Percentiles rank a stretch among this genome's conserved stretches.
Evolutionary conservation across 2,888 invertebrate species (phyloP).

Genomic region (Onchidella celtica): DNA sequence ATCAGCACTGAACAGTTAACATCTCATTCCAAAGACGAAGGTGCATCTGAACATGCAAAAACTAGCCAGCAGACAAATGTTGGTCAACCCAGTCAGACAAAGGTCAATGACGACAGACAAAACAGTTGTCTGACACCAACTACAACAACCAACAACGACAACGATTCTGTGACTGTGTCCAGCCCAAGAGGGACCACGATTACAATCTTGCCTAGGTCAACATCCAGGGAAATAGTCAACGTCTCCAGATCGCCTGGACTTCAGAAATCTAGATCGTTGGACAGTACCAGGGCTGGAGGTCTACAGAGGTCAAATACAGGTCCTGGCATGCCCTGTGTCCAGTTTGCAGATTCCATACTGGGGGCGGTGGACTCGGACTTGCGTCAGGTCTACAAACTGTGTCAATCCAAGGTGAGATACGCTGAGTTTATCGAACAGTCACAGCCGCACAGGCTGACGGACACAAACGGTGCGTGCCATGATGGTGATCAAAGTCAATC

Average conservation of each 20-base stretch:
- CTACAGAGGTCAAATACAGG: neutral
- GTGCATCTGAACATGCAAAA: neutral
- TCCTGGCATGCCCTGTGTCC: constrained; percentile 23
- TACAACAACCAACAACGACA: neutral
- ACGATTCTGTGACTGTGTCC: neutral
- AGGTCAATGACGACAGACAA: no score
- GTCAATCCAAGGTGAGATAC: constrained; percentile 45
- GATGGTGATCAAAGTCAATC: neutral
- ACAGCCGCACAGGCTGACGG: neutral
- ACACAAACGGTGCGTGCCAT: no score
- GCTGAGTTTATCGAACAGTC: constrained; percentile 17
- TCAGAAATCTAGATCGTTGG: neutral
- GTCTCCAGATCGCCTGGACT: neutral
- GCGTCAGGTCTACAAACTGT: constrained; percentile 34
- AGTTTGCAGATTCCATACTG: constrained; percentile 50
- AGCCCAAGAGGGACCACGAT: neutral
- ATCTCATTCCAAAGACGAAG: neutral
- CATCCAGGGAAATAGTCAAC: neutral
- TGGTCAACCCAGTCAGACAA: neutral
- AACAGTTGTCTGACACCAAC: neutral
- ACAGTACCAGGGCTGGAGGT: neutral
- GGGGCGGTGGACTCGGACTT: constrained; percentile 27
- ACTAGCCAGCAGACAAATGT: neutral
- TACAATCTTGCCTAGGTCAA: neutral
- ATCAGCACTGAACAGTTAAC: neutral